Base-by-base conservation (phyloP, 2,113 vertebrate genomes). In the Brachypodius melanocephalos region DNA sequence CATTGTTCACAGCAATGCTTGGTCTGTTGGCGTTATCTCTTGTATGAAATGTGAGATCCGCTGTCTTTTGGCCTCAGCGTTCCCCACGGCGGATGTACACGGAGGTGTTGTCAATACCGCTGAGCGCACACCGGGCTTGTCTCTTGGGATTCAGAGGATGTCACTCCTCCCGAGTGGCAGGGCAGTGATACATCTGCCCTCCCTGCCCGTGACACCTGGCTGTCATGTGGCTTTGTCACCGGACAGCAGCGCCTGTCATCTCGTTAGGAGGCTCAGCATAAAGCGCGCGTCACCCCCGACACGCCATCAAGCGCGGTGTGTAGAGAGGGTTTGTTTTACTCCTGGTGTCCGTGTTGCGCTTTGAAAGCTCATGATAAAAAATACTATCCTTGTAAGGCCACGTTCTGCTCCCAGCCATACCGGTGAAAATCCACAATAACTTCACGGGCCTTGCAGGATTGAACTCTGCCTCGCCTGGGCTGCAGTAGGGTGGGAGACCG, bases 71-170 rank as follows among this genome's bases (percentile, higher is more conserved):
- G 7, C 29, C 63, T 82, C 88, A 8, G 68, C 3, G 26, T 55
- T 76, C 72, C 28, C 18, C 12, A 18, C 1, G 1, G 2, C 0
- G n/a, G 36, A 32, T 20, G 71, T 40, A 45, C 3, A 0, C 2
- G 34, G 83, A 40, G 31, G 42, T 54, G 83, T 72, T 80, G 97
- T 96, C 92, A 61, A 28, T 91, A 62, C 24, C 24, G 8, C n/a
- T 51, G 76, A 85, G 76, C 5, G 3, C 26, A 74, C 86, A 63
- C 26, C 79, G 0, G 2, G 83, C 17, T 9, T 43, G 61, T 93
- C 97, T 85, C 97, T 51, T 48, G 97, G 93, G 95, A 93, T 88
- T 95, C 92, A 73, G 19, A 65, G 75, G 96, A 94, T 96, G 97
- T 95, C 97, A 85, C 17, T 93, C 45, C 93, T 46, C 58, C 89